Percentiles rank a stretch among this genome's conserved stretches.
Conservation (phyloP, 2,888 invertebrate genomes). For the Mystacides longicornis region DNA sequence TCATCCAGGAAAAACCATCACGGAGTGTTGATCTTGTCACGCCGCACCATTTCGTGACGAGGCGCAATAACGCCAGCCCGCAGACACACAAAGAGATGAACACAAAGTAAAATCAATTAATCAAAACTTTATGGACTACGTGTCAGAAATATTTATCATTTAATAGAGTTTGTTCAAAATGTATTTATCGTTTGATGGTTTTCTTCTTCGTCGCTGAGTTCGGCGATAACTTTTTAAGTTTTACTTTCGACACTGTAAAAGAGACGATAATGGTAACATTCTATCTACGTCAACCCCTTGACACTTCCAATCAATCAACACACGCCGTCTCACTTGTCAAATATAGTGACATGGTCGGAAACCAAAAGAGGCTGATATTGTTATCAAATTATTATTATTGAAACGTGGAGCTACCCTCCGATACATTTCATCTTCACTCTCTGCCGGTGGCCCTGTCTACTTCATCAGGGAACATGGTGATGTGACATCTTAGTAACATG, state of each 20-base stretch:
- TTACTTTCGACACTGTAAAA: neutral
- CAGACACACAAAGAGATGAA: neutral
- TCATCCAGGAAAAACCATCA: no score
- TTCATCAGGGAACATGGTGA: no score
- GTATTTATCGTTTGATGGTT: no score
- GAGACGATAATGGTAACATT: neutral
- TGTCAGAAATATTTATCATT: constrained; percentile 1
- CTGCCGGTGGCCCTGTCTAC: no score
- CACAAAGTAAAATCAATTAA: constrained; percentile 1
- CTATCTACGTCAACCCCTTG: neutral
- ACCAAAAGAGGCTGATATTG: neutral
- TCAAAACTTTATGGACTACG: neutral
- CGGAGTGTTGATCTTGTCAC: neutral
- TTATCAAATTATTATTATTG: no score
- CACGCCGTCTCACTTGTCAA: neutral
- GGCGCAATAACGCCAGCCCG: neutral
- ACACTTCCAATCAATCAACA: neutral
- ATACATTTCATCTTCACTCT: no score
- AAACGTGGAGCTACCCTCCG: no score
- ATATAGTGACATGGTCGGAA: neutral
- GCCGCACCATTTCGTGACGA: neutral
- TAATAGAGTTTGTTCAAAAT: neutral
- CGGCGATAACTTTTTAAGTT: neutral
- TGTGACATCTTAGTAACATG: no score
- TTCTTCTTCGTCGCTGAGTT: no score